Conservation (phyloP, 2,888 invertebrate species). For the Rhagonycha lutea region DNA sequence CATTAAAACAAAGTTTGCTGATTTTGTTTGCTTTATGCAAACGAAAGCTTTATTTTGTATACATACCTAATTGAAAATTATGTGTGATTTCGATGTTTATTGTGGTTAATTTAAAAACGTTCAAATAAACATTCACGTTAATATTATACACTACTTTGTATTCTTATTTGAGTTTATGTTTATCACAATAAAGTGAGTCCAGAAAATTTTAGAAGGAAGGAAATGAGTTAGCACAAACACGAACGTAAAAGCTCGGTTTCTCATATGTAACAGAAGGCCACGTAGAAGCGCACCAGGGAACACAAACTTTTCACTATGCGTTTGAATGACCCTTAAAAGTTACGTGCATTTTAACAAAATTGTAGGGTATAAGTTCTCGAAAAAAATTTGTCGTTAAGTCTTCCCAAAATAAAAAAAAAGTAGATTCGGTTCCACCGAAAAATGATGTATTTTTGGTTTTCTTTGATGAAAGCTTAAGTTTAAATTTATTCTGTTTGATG, state of each 20-base stretch:
- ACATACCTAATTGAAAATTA: background rate
- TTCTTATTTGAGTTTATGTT: background rate
- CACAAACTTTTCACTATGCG: conserved; percentile 11
- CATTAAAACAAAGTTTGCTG: background rate
- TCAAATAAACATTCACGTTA: background rate
- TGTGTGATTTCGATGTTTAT: background rate
- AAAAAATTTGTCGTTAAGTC: background rate
- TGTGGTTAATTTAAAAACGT: background rate
- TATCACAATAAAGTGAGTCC: background rate
- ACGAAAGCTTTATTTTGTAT: background rate
- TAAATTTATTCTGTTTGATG: conserved; percentile 2
- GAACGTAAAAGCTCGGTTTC: conserved; percentile 8
- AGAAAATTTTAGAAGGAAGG: conserved; percentile 10
- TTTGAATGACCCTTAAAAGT: conserved; percentile 9
- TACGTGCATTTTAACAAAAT: background rate
- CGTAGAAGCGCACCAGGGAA: conserved; percentile 11
- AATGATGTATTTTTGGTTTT: background rate
- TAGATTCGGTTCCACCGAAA: background rate
- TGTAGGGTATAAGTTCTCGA: background rate
- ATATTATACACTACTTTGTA: background rate
- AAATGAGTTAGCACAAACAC: conserved; percentile 1
- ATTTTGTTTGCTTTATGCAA: background rate
- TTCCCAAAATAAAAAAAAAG: background rate
- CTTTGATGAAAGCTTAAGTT: background rate
- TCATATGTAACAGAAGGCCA: background rate